Base-by-base conservation (phyloP, 2,888 invertebrate species). In the Eupithecia pulchellata region DNA sequence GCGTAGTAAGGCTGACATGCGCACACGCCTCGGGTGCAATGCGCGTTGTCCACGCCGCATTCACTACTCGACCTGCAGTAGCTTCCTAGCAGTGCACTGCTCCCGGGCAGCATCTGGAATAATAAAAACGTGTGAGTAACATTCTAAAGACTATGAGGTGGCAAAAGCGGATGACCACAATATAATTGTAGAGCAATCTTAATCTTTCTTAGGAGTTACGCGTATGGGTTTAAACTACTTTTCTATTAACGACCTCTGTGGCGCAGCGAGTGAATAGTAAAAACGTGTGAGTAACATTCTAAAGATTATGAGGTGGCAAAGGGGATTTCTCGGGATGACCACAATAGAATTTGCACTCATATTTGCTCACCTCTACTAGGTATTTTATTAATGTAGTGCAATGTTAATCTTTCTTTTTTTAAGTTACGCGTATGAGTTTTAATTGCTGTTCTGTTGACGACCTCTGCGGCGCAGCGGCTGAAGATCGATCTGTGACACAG, bases 1-100 rank as follows among this genome's bases (percentile, higher is more conserved):
- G 98, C 97, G 90, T 96, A 97, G 91, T 97, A 98, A 39, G 97
- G 97, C 88, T 96, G 96, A 90, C 98, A 98, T 72, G 96, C 95
- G 92, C 98, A 98, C 77, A 95, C 95, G 79, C 97, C 97, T 83
- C 94, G 91, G 77, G 95, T 90, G 88, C 97, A 97, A 75, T 95
- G 95, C 76, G 97, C 95, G 83, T 96, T 95, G 71, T 93, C 88
- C 75, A 96, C 95, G 77, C 93, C 93, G 88, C 97, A 97, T 79
- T 97, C 96, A 79, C 91, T 90, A 83, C 95, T 95, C 67, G 92
- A 90, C 76, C 92, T 93, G 86, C 97, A 97, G 76, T 93, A 91
- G 70, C 95, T 95, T 34, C 96, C 97, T 66, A 97, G 86, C 66
- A 88, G 90, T 34, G 81, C 85, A 76, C 81, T 82, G 76, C 80